These are phyloP conservation scores for Lagria hirta DNA, from an alignment of 2,888 invertebrate species.

Conservation along the genomic window DNA sequence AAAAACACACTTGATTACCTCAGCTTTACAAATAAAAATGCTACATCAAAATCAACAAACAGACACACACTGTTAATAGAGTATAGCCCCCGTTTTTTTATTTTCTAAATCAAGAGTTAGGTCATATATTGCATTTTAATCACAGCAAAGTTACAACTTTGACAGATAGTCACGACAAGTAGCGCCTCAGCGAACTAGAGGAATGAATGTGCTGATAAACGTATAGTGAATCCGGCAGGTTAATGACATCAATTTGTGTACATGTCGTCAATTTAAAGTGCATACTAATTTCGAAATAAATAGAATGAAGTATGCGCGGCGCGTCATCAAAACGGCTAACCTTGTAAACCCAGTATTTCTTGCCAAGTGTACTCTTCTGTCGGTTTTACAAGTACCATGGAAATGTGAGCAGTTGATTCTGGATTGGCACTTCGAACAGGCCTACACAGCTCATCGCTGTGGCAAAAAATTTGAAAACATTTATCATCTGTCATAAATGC, in stretches of 20 bases:
- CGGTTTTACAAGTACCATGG: constrained; percentile 78
- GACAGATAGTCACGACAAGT: not conserved
- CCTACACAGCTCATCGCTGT: constrained; percentile 69
- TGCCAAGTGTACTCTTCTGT: constrained; percentile 59
- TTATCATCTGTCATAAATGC: constrained; percentile 74
- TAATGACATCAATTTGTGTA: not conserved
- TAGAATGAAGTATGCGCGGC: not conserved
- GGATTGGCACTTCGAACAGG: constrained; percentile 65
- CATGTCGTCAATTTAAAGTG: not conserved
- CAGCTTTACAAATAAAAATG: too few species aligned
- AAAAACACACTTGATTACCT: too few species aligned
- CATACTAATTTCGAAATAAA: not conserved
- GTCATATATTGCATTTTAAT: too few species aligned
- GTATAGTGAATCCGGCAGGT: not conserved
- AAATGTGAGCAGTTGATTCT: constrained; percentile 61
- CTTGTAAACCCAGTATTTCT: constrained; percentile 44
- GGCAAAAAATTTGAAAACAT: constrained; percentile 78
- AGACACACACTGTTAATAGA: too few species aligned
- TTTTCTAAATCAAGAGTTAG: too few species aligned
- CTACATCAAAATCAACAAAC: too few species aligned
- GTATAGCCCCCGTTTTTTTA: too few species aligned
- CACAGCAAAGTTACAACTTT: not conserved
- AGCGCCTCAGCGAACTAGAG: too few species aligned
- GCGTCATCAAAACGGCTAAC: not conserved
- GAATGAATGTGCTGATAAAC: too few species aligned